These are phyloP conservation scores for Enteromius paludinosus DNA, from an alignment of 2,797 vertebrate genomes.

Conservation along the genomic window DNA sequence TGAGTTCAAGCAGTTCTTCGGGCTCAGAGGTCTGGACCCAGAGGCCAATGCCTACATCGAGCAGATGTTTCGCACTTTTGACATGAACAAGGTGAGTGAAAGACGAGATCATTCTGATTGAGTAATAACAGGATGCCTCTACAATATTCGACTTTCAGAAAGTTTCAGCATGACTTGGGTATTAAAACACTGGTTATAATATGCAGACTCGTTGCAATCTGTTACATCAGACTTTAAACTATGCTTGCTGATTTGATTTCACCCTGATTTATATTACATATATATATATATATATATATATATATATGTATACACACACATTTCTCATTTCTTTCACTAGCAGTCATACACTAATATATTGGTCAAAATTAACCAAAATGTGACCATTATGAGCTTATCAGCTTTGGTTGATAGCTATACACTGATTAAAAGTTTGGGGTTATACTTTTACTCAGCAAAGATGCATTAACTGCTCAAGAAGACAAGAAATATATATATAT, in stretches of 20 bases:
- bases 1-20: conserved; percentile 95
- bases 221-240: conserved; percentile 12
- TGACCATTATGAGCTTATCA: not conserved
- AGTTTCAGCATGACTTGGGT: not conserved
- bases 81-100: conserved; percentile 90
- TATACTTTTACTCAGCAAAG: not conserved
- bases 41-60: conserved; percentile 91
- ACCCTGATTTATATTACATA: not conserved
- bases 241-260: not conserved
- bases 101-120: not conserved
- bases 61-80: conserved; percentile 93
- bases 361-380: not conserved
- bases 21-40: conserved; percentile 83
- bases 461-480: not conserved
- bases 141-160: not conserved
- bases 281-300: not conserved
- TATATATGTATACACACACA: too few relatives aligned
- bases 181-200: not conserved
- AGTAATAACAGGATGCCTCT: not conserved
- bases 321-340: not conserved
- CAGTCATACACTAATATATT: not conserved
- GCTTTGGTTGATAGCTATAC: not conserved
- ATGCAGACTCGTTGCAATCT: not conserved
- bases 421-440: not conserved
- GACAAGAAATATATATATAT: not conserved